Evolutionary conservation across 2,888 invertebrate genomes (phyloP).

Genomic region (Hypsopygia costalis): DNA sequence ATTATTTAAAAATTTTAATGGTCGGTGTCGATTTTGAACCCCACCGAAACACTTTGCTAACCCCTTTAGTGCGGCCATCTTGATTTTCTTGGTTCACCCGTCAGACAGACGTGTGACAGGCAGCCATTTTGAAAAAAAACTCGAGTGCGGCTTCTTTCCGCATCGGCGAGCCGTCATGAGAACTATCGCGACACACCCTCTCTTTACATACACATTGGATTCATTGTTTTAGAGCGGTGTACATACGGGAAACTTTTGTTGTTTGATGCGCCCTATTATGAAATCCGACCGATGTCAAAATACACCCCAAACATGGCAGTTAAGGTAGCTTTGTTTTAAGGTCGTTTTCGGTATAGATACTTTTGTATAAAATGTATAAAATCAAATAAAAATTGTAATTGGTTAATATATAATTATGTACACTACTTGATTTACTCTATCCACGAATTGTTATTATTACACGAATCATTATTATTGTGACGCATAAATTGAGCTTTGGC

Average conservation of each 20-base stretch:
- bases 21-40: conserved; percentile 27
- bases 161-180: conserved; percentile 71
- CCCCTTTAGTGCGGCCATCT: conserved; percentile 65
- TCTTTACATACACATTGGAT: conserved; percentile 65
- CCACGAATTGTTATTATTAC: no score
- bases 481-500: no score
- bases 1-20: conserved; percentile 13
- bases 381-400: no score
- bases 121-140: conserved; percentile 77
- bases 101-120: conserved; percentile 68
- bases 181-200: conserved; percentile 75
- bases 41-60: conserved; percentile 40
- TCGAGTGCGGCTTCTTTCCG: conserved; percentile 77
- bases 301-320: no score
- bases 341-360: no score
- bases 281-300: conserved; percentile 43
- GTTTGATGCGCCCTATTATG: conserved; percentile 48
- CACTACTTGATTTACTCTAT: no score
- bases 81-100: conserved; percentile 61
- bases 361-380: no score
- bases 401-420: no score
- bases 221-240: conserved; percentile 73
- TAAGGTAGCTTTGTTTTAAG: no score
- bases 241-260: conserved; percentile 70
- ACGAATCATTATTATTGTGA: no score